Conservation (phyloP, 2,797 vertebrate genomes). For the Semotilus atromaculatus region DNA sequence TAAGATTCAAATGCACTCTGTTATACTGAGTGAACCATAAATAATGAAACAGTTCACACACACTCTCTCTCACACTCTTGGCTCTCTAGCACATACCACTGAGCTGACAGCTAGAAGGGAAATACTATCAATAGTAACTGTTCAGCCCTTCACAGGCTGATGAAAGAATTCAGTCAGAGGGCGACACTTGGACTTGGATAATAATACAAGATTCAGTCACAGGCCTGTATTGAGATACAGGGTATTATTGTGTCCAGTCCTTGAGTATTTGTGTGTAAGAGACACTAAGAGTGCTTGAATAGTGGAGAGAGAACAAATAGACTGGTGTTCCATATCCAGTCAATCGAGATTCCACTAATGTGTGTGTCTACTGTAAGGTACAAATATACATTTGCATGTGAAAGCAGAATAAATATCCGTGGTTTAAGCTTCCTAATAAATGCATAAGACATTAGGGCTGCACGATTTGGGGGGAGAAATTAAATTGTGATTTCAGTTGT, state of each 20-base stretch:
- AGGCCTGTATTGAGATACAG: not conserved
- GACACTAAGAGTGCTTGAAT: not conserved
- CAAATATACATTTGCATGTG: not conserved
- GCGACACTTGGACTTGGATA: not conserved
- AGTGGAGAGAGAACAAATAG: slow-evolving; percentile 5
- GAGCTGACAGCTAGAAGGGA: slow-evolving; percentile 34
- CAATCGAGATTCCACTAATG: not conserved
- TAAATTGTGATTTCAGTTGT: not conserved
- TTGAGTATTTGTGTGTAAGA: not conserved
- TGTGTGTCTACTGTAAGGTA: not conserved
- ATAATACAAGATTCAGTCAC: not conserved
- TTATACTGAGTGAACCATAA: not conserved
- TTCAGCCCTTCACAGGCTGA: slow-evolving; percentile 28
- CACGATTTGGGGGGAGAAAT: not conserved
- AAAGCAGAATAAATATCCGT: not conserved
- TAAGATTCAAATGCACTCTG: not conserved
- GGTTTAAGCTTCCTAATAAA: not conserved
- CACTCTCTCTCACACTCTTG: slow-evolving; percentile 3
- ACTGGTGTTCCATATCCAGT: slow-evolving; percentile 18
- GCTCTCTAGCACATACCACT: not conserved
- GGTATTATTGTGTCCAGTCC: not conserved
- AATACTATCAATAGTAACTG: slow-evolving; percentile 44
- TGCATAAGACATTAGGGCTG: not conserved
- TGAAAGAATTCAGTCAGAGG: slow-evolving; percentile 34
- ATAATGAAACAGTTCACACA: slow-evolving; percentile 53